Conservation (phyloP, 2,797 vertebrate genomes). For the Sebastes dallii region DNA sequence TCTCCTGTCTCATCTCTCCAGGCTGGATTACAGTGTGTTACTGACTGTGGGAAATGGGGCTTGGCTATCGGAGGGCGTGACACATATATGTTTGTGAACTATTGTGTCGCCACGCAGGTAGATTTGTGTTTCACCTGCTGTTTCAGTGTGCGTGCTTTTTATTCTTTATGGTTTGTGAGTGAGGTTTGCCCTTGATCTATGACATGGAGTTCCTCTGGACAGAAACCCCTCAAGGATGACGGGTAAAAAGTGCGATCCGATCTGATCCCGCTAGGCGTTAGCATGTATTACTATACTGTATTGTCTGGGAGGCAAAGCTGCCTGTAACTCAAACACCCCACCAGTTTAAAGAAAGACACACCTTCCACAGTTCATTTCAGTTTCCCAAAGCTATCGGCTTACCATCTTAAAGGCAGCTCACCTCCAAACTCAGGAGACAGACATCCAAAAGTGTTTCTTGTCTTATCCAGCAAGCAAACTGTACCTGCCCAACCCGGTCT, state of each 20-base stretch:
- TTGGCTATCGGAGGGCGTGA: conserved; percentile 17
- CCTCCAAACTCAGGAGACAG: not conserved
- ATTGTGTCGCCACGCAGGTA: not conserved
- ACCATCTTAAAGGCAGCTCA: not conserved
- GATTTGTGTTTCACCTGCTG: conserved; percentile 29
- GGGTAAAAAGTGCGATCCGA: not conserved
- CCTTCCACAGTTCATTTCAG: not conserved
- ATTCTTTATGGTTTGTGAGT: not conserved
- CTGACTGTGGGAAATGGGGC: conserved; percentile 52
- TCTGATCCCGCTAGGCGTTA: not conserved
- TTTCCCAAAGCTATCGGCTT: conserved; percentile 16
- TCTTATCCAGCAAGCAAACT: not conserved
- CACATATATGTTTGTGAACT: not conserved
- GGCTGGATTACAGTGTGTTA: conserved; percentile 13
- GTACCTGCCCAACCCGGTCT: not conserved
- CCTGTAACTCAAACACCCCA: not conserved
- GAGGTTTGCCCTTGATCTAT: not conserved
- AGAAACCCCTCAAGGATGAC: not conserved
- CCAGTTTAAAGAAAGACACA: not conserved
- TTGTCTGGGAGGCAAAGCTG: not conserved
- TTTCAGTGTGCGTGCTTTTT: not conserved
- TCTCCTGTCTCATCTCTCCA: conserved; percentile 17
- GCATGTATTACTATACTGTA: not conserved
- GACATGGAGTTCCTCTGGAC: not conserved
- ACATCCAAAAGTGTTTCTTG: not conserved